Conservation (phyloP, 2,888 invertebrate species). For the Hymenopus coronatus region DNA sequence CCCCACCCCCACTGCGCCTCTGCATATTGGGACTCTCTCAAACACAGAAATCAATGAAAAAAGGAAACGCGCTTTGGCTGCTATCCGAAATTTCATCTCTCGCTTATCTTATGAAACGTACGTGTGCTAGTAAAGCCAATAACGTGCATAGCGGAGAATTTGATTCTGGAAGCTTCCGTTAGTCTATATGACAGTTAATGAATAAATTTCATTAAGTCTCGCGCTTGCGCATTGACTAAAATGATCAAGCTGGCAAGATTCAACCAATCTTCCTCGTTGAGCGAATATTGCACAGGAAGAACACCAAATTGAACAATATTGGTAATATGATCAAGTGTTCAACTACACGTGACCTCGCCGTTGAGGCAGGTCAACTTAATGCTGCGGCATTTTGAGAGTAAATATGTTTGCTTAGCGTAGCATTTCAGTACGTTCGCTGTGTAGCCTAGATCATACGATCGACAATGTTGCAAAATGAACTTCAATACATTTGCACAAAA, state of each 20-base stretch:
- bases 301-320: not conserved
- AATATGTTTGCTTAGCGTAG: not conserved
- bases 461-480: too few relatives aligned
- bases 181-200: not conserved
- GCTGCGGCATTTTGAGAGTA: not conserved
- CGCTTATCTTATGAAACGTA: not conserved
- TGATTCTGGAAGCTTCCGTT: too few relatives aligned
- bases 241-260: not conserved
- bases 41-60: not conserved
- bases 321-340: not conserved
- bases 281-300: not conserved
- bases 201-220: not conserved
- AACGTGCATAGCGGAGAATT: not conserved
- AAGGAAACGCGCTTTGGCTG: not conserved
- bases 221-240: not conserved
- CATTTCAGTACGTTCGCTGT: too few relatives aligned
- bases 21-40: not conserved
- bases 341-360: not conserved
- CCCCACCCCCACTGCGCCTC: too few relatives aligned
- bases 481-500: too few relatives aligned
- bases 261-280: not conserved
- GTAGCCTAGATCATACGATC: too few relatives aligned
- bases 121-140: not conserved
- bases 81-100: not conserved
- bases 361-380: too few relatives aligned